Evolutionary conservation across 2,888 invertebrate species (phyloP), one percentile per base, ranked within the genome.

Genomic region (Harpalus rufipes): DNA sequence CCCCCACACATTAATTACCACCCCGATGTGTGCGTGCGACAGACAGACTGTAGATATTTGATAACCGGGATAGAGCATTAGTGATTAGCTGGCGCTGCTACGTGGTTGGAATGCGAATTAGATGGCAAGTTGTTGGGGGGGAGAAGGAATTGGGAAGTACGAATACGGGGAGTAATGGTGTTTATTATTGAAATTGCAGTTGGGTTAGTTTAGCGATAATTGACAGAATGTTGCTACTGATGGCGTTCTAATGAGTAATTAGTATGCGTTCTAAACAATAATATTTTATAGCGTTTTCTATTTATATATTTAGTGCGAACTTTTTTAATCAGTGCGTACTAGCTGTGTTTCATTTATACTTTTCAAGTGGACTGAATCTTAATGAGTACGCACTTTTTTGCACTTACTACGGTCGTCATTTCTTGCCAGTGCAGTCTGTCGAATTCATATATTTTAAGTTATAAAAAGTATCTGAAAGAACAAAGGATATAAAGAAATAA

Each of bases 21-120:
- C 32, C 32, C 1, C 59, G 59, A 79, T 58, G 79, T 79, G 59
- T 79, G 79, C 79, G 59, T 59, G 79, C 59, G 59, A 79, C 79
- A 79, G 59, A 79, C 72, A 74, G 72, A 74, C 72, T 79, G 79
- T 79, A 79, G 79, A 79, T 79, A 79, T 59, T 41, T 79, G 79
- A 79, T 79, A 74, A 74, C 72, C 44, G 72, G 72, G 72, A 74
- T 74, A 7, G 72, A 14, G 72, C 72, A 74, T 74, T 74, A 74
- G 72, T 74, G 72, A 74, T 74, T 74, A 74, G 72, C 72, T 44
- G 44, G 72, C 72, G 72, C 72, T 51, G 68, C 41, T 63, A 74
- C 44, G 72, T 41, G 72, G 72, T 5, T 2, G 44, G 72, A 74
- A 74, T 74, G 44, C 10, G 72, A 74, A 74, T 74, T 41, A 74